These are phyloP conservation scores for Neelides sp. DNA, from an alignment of 1,140 invertebrate genomes.

Conservation along the genomic window DNA sequence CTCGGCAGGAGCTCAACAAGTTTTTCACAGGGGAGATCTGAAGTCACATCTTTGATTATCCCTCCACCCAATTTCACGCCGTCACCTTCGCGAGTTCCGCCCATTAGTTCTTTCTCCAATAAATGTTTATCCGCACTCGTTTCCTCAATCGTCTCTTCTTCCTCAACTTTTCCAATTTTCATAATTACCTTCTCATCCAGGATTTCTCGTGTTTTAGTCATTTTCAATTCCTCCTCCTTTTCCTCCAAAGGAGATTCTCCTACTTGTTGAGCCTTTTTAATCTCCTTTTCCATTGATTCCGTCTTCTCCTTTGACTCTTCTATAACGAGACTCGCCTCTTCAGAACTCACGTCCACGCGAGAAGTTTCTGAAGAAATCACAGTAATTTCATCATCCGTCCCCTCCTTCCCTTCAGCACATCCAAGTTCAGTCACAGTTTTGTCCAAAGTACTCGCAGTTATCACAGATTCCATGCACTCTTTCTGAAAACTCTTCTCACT, in stretches of 20 bases:
- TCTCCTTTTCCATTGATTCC: slow-evolving; percentile 1
- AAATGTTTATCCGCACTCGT: neutral
- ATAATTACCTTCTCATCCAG: neutral
- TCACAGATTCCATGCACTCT: too few relatives aligned
- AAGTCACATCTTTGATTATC: neutral
- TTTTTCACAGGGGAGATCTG: neutral
- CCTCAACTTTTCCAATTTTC: neutral
- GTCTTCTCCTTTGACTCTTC: neutral
- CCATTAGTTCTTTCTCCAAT: too few relatives aligned
- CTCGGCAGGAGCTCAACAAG: neutral
- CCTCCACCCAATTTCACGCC: slow-evolving; percentile 5
- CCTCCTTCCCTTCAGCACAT: too few relatives aligned
- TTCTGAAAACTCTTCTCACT: slow-evolving; percentile 1
- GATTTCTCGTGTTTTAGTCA: neutral
- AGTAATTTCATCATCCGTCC: too few relatives aligned
- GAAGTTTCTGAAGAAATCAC: too few relatives aligned
- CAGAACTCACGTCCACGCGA: too few relatives aligned
- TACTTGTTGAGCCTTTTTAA: neutral
- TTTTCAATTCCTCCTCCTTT: neutral
- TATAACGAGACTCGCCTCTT: too few relatives aligned
- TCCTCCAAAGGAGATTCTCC: neutral
- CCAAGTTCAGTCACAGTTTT: too few relatives aligned
- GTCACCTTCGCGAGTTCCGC: too few relatives aligned
- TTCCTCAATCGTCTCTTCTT: neutral
- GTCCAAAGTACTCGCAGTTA: too few relatives aligned